A percentile compares a stretch with the other conserved stretches of the same genome.
phyloP scores from a whole-genome alignment of 35 echinoderm and acorn worm species.

The Nesometra sesokonis region DNA sequence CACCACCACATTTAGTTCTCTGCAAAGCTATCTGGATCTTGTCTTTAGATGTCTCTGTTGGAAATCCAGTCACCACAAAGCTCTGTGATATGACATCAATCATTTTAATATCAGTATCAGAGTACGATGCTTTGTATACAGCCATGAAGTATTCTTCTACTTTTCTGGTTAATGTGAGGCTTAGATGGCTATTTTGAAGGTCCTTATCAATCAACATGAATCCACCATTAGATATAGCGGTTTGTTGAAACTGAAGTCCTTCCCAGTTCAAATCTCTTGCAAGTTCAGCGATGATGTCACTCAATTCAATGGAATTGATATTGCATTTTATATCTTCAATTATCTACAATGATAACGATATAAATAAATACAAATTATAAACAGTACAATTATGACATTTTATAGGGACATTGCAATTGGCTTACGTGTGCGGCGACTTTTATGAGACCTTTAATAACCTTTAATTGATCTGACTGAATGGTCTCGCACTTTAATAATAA shows the following conservation, averaged over 20 bases:
- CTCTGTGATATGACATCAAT: background rate
- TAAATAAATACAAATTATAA: no score
- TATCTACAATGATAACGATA: no score
- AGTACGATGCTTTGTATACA: background rate
- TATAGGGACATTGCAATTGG: no score
- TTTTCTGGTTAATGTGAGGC: background rate
- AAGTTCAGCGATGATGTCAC: background rate
- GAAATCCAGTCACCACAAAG: background rate
- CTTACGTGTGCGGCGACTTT: no score
- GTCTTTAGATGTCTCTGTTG: background rate
- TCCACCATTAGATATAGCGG: background rate
- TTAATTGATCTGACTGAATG: no score
- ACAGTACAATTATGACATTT: no score
- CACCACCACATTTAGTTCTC: background rate
- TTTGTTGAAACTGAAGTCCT: background rate
- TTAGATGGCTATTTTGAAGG: background rate
- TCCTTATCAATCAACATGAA: background rate
- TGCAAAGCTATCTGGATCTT: background rate
- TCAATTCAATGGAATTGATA: background rate
- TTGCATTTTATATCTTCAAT: background rate
- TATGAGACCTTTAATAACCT: no score
- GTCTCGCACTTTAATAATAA: no score
- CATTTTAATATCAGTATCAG: background rate
- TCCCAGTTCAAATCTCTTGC: background rate
- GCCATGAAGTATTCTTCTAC: background rate